Evolutionary conservation across 2,888 invertebrate genomes (phyloP), one percentile per base, ranked within the genome.

Genomic region (Tromatobia lineatoria): DNA sequence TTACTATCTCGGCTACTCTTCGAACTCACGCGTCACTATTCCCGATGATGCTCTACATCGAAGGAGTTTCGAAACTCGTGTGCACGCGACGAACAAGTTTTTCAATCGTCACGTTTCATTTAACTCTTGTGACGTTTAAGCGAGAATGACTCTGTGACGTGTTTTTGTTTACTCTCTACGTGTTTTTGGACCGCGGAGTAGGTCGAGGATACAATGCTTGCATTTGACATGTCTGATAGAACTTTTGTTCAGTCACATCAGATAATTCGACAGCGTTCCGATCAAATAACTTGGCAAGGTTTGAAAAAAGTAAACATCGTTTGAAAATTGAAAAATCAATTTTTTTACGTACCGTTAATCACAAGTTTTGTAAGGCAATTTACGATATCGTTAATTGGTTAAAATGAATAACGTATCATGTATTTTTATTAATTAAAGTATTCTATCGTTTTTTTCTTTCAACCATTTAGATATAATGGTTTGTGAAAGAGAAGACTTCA

Each of bases 31-130:
- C 73, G 64, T 80, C 78, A 29, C 69, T 50, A 59, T 74, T 64
- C 54, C 38, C 47, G 20, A 78, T 64, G 74, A 77, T 70, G 61
- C 70, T 67, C 45, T 59, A 34, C 34, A 38, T 13, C 47, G 47
- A 57, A 64, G 52, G 45, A 54, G 45, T n/a, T 67, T 45, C 57
- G 25, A 57, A 69, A 18, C 45, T 54, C 66, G 61, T 34, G 1
- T 15, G 2, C n/a, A 25, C n/a, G 57, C 23, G 57, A 25, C n/a
- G n/a, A 61, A 18, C 71, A 77, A 80, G 80, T 77, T 84, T 80
- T 69, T 74, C 74, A 74, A 81, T 81, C 70, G 50, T 70, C 64
- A 18, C 73, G n/a, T 64, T 78, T 80, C 50, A 74, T 61, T 77
- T 69, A 3, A 57, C 59, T 61, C 45, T n/a, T 11, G 54, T 57